Evolutionary conservation across 2,113 vertebrate species (phyloP).

Genomic region (Myrmophylax atrothorax): DNA sequence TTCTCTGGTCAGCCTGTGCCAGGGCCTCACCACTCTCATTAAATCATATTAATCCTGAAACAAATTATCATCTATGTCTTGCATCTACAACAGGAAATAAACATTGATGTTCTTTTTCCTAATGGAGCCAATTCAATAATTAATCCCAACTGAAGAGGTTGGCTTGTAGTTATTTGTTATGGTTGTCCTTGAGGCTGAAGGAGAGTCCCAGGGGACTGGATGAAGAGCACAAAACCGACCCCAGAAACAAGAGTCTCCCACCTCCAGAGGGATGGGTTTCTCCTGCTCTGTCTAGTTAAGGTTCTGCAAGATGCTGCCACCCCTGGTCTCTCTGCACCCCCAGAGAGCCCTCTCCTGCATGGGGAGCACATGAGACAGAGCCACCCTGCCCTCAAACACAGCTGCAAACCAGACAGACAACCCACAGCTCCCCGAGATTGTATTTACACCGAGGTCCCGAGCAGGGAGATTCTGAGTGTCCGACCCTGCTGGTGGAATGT

Average conservation of each 20-base stretch:
- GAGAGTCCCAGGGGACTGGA: neutral
- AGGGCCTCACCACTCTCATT: neutral
- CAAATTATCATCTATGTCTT: neutral
- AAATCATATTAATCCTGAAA: neutral
- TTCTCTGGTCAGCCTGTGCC: too few relatives aligned
- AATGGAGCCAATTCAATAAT: neutral
- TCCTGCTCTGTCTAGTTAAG: neutral
- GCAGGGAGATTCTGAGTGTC: slow-evolving; percentile 42
- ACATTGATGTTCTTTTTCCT: neutral
- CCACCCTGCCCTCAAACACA: neutral
- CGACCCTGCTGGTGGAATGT: slow-evolving; percentile 37
- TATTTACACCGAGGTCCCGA: slow-evolving; percentile 46
- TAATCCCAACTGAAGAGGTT: neutral
- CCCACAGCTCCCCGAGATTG: slow-evolving; percentile 18
- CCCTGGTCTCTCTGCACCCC: neutral
- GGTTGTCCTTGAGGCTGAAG: neutral
- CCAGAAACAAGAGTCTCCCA: neutral
- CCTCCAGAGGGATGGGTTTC: neutral
- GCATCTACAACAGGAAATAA: neutral
- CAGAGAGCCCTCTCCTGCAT: neutral
- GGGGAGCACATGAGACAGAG: neutral
- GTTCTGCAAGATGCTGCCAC: neutral
- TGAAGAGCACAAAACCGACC: neutral
- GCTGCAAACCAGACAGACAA: slow-evolving; percentile 45
- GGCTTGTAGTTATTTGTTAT: neutral